These are phyloP conservation scores for Proctacanthus coquilletti DNA, from an alignment of 1,140 invertebrate species.

Conservation along the genomic window DNA sequence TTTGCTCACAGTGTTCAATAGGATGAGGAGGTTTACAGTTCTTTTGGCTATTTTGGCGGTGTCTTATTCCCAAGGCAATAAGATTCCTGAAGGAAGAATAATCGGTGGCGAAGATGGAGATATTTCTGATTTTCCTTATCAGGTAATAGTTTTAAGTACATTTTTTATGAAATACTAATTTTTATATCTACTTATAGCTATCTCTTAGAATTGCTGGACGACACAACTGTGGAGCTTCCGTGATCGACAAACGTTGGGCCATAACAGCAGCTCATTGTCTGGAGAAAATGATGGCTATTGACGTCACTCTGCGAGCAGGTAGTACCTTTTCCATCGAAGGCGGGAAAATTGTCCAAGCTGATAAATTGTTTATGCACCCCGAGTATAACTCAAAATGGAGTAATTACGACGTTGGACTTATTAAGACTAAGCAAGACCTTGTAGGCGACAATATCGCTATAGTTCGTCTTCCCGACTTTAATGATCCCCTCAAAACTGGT, in stretches of 20 bases:
- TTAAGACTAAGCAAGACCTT: not conserved
- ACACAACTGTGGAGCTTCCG: constrained; percentile 26
- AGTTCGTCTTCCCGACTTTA: constrained; percentile 7
- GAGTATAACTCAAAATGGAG: constrained; percentile 19
- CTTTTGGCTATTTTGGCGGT: too few relatives aligned
- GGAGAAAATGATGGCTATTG: constrained; percentile 4
- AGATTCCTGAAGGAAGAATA: too few relatives aligned
- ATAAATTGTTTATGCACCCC: constrained; percentile 23
- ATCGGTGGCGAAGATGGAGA: constrained; percentile 19
- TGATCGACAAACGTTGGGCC: constrained; percentile 21
- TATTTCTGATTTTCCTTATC: constrained; percentile 9
- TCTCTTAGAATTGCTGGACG: constrained; percentile 18
- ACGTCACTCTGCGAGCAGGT: not conserved
- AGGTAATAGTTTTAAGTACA: constrained; percentile 4
- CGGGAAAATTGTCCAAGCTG: constrained; percentile 15
- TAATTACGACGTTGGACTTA: constrained; percentile 23
- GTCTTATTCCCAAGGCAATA: too few relatives aligned
- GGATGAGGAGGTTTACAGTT: too few relatives aligned
- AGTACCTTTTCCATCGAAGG: constrained; percentile 13
- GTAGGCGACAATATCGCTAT: not conserved
- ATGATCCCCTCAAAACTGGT: constrained; percentile 12
- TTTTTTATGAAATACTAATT: not conserved
- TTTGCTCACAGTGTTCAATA: too few relatives aligned
- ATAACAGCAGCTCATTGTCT: constrained; percentile 29
- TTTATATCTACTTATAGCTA: constrained; percentile 6